These are phyloP conservation scores for Caenorhabditis briggsae DNA, from an alignment of 1,140 invertebrate species.

Conservation along the genomic window DNA sequence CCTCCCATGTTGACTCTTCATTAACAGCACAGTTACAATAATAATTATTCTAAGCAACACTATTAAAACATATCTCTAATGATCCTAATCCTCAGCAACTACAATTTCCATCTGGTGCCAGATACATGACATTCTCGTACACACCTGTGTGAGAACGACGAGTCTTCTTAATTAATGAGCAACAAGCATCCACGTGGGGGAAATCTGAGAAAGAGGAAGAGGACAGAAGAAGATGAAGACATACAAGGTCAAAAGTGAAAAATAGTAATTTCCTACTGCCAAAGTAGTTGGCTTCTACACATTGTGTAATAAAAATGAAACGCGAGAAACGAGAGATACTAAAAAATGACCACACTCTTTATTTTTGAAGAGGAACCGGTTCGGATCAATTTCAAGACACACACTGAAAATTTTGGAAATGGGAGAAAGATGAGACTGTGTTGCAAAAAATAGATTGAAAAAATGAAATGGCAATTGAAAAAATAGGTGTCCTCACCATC, in stretches of 20 bases:
- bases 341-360: conserved; percentile 25
- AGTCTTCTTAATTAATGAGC: not conserved
- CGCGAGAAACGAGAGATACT: not conserved
- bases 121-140: conserved; percentile 37
- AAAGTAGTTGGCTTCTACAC: not conserved
- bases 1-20: conserved; percentile 45
- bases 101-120: conserved; percentile 31
- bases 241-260: conserved; percentile 16
- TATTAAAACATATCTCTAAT: conserved; percentile 36
- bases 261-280: not conserved
- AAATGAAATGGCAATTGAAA: too few species aligned
- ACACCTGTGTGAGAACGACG: conserved; percentile 1
- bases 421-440: not conserved
- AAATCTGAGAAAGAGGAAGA: not conserved
- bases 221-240: not conserved
- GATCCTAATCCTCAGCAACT: conserved; percentile 31
- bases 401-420: not conserved
- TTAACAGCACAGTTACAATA: conserved; percentile 32
- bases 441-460: too few species aligned
- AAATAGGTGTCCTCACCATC: too few species aligned
- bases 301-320: not conserved
- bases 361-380: not conserved
- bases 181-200: not conserved
- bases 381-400: conserved; percentile 20
- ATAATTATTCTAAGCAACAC: too few species aligned